Evolutionary conservation across 1,140 invertebrate species (phyloP).

Genomic region (Trichonephila clavipes): DNA sequence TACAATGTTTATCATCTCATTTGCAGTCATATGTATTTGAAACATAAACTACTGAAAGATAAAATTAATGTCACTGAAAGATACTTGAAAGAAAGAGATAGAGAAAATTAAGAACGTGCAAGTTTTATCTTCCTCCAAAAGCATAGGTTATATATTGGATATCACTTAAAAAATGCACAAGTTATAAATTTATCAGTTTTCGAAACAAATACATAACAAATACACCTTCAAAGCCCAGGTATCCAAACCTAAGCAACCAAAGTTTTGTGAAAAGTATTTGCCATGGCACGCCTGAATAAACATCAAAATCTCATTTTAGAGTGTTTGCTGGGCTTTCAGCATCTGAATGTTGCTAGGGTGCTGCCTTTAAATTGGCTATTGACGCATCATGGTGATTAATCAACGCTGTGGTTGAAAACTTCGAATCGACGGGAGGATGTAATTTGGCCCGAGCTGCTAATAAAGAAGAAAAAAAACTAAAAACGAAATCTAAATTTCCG

Average conservation of each 20-base stretch:
- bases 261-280: background rate
- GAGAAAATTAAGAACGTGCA: too few species aligned
- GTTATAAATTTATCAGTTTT: background rate
- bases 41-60: too few species aligned
- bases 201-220: background rate
- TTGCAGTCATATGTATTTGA: too few species aligned
- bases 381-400: constrained; percentile 48
- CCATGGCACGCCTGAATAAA: background rate
- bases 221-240: background rate
- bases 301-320: constrained; percentile 44
- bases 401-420: constrained; percentile 33
- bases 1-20: too few species aligned
- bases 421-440: background rate
- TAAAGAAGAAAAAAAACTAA: background rate
- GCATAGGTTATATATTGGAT: too few species aligned
- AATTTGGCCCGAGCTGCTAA: background rate
- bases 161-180: too few species aligned
- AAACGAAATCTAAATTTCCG: constrained; percentile 45
- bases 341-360: background rate
- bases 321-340: background rate
- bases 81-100: too few species aligned
- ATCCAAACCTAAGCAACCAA: background rate
- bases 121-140: too few species aligned
- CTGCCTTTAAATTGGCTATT: constrained; percentile 47
- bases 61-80: too few species aligned